phyloP scores from a whole-genome alignment of 2,113 vertebrate genomes.

The Egretta garzetta region DNA sequence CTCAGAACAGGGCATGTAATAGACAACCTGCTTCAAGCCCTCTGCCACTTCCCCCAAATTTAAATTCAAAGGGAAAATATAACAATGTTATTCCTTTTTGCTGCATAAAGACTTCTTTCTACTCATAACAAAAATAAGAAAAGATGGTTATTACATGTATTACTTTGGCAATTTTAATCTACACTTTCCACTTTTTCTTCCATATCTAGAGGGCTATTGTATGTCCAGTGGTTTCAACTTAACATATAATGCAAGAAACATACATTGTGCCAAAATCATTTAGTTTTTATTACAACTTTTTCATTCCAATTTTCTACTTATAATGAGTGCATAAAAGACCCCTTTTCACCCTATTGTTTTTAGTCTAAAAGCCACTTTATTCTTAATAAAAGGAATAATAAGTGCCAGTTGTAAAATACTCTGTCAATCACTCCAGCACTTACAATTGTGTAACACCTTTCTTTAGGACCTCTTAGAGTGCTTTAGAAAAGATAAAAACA shows the following conservation, averaged over 20 bases:
- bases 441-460: conserved; percentile 72
- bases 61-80: conserved; percentile 14
- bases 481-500: conserved; percentile 79
- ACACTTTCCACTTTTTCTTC: conserved; percentile 30
- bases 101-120: conserved; percentile 55
- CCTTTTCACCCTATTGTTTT: conserved; percentile 79
- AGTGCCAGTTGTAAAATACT: conserved; percentile 78
- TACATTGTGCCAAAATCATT: conserved; percentile 62
- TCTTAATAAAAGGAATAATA: conserved; percentile 79
- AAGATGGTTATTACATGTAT: conserved; percentile 31
- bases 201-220: conserved; percentile 25
- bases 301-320: conserved; percentile 75
- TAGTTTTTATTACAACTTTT: conserved; percentile 73
- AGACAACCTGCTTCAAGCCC: conserved; percentile 4
- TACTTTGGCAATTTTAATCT: conserved; percentile 47
- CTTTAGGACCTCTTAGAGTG: conserved; percentile 70
- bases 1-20: background rate
- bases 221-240: conserved; percentile 53
- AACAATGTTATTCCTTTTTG: conserved; percentile 28
- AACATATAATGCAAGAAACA: conserved; percentile 58
- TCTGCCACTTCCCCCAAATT: background rate
- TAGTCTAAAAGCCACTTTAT: conserved; percentile 78
- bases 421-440: conserved; percentile 77
- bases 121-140: conserved; percentile 48
- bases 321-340: conserved; percentile 78